Percentiles rank a stretch among this genome's conserved stretches.
Evolutionary conservation across 2,888 invertebrate species (phyloP).

Genomic region (Auanema sp.): DNA sequence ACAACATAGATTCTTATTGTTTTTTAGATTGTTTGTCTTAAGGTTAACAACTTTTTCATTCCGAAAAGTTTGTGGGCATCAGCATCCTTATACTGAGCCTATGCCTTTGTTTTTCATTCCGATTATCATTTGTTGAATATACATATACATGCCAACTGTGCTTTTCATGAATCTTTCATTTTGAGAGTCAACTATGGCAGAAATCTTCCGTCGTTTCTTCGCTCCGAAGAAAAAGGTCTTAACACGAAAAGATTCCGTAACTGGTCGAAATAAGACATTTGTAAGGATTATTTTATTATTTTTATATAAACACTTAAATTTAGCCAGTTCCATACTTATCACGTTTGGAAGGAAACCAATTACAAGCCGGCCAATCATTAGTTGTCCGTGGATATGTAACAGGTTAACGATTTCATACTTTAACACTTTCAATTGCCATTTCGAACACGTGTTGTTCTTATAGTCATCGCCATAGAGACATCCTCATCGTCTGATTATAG

Average conservation of each 20-base stretch:
- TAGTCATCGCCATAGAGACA: constrained; percentile 9
- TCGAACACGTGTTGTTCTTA: neutral
- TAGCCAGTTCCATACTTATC: constrained; percentile 62
- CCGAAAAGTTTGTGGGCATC: too few relatives aligned
- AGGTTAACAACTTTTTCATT: too few relatives aligned
- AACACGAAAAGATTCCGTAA: constrained; percentile 61
- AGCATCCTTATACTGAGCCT: too few relatives aligned
- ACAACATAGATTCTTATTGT: too few relatives aligned
- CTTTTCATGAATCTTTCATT: constrained; percentile 2
- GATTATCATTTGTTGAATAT: neutral
- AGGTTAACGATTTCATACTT: constrained; percentile 28
- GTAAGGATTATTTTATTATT: constrained; percentile 36
- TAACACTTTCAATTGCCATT: neutral
- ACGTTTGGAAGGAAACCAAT: constrained; percentile 59
- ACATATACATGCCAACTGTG: neutral
- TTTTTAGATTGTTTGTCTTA: too few relatives aligned
- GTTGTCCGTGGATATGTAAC: constrained; percentile 60
- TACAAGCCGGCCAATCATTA: constrained; percentile 63
- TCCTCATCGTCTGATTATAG: constrained; percentile 24
- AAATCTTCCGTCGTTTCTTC: constrained; percentile 54
- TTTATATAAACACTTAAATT: constrained; percentile 17
- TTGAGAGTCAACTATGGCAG: constrained; percentile 37
- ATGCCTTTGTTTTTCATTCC: neutral
- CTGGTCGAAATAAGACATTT: constrained; percentile 61
- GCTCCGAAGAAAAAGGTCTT: constrained; percentile 43